A percentile compares a stretch with the other conserved stretches of the same genome.
phyloP scores from a whole-genome alignment of 2,113 vertebrate genomes.

The Ageneiosus marmoratus region DNA sequence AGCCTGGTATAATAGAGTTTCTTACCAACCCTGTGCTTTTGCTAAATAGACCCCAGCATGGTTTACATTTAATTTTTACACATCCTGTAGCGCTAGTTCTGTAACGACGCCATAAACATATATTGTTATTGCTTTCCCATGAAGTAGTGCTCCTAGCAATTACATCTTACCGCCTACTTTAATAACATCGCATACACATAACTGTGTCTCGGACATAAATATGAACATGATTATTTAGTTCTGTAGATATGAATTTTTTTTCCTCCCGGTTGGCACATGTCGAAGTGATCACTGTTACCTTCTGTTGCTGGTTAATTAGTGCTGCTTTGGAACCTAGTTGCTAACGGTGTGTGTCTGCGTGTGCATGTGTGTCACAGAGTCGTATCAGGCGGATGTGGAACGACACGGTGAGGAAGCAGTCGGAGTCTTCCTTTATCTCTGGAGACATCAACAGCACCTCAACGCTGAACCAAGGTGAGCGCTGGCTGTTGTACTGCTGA shows the following conservation, averaged over 20 bases:
- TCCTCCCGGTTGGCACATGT: too few species aligned
- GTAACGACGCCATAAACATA: slow-evolving; percentile 17
- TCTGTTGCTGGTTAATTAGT: slow-evolving; percentile 34
- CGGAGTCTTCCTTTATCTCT: slow-evolving; percentile 99
- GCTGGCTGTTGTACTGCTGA: background rate
- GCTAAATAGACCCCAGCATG: slow-evolving; percentile 20
- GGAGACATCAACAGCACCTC: slow-evolving; percentile 99
- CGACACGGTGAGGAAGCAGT: slow-evolving; percentile 99
- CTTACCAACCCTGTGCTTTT: background rate
- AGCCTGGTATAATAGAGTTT: background rate
- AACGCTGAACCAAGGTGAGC: slow-evolving; percentile 98
- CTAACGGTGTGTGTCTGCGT: slow-evolving; percentile 9
- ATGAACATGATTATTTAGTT: background rate
- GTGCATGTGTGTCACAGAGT: slow-evolving; percentile 76
- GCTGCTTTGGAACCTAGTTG: background rate
- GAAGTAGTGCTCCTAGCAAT: background rate
- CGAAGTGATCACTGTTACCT: slow-evolving; percentile 32
- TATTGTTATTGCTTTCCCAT: slow-evolving; percentile 29
- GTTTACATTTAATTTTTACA: too few species aligned
- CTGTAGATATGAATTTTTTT: background rate
- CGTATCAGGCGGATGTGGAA: slow-evolving; percentile 99
- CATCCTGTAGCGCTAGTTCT: background rate
- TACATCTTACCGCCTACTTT: slow-evolving; percentile 10
- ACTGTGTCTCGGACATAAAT: background rate
- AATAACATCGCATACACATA: slow-evolving; percentile 19